Percentiles rank a stretch among this genome's conserved stretches.
Evolutionary conservation across 2,113 vertebrate genomes (phyloP).

Genomic region (Heptranchias perlo): DNA sequence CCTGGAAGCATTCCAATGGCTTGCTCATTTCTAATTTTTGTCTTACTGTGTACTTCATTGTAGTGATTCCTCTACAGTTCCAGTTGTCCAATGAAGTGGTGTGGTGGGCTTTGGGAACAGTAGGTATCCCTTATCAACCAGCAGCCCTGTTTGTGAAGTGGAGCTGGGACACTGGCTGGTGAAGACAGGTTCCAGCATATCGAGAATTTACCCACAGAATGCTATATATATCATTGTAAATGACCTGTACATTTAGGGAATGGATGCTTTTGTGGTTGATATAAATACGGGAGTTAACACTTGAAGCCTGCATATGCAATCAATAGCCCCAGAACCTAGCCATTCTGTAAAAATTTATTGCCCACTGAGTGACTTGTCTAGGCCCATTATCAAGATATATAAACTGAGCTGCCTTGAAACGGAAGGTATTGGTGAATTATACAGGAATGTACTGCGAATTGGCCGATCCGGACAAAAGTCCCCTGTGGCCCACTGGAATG

Average conservation of each 20-base stretch:
- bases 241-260: neutral
- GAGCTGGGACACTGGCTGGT: neutral
- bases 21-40: neutral
- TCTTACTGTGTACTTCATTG: neutral
- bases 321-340: neutral
- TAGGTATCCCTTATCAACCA: neutral
- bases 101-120: neutral
- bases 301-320: neutral
- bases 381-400: neutral
- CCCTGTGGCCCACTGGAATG: neutral
- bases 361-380: neutral
- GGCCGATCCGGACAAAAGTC: neutral
- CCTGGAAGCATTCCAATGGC: neutral
- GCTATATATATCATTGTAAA: neutral
- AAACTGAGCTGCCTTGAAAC: neutral
- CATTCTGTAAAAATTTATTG: neutral
- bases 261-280: neutral
- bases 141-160: neutral
- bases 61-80: neutral
- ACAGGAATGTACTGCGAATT: neutral
- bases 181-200: neutral
- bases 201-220: neutral
- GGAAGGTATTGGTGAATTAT: neutral
- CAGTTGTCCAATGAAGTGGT: neutral
- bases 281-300: neutral